phyloP scores from a whole-genome alignment of 2,888 invertebrate genomes.

The Drosophila peninsularis region DNA sequence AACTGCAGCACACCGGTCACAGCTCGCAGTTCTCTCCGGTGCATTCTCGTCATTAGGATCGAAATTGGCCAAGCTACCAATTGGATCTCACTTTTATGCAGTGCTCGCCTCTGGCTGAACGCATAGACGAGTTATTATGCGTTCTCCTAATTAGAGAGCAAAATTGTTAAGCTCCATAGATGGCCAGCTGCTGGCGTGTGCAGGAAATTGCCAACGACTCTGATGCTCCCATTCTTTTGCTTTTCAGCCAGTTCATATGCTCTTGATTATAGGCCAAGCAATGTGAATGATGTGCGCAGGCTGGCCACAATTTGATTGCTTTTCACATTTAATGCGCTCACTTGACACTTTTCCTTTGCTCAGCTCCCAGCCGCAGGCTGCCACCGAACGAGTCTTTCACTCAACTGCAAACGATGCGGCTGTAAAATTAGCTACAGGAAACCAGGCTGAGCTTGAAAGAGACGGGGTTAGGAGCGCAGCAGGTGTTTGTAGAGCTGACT shows the following conservation, averaged over 20 bases:
- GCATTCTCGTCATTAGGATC: constrained; percentile 52
- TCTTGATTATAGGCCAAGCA: constrained; percentile 19
- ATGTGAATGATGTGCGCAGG: constrained; percentile 12
- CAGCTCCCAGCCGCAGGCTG: not conserved
- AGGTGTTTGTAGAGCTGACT: too few species aligned
- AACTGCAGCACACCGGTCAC: constrained; percentile 12
- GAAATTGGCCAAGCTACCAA: constrained; percentile 47
- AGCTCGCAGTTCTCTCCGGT: not conserved
- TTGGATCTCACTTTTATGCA: constrained; percentile 25
- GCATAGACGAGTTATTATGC: constrained; percentile 59
- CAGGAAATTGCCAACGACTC: constrained; percentile 59
- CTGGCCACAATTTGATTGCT: constrained; percentile 30
- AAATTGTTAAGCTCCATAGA: constrained; percentile 33
- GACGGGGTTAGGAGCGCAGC: not conserved
- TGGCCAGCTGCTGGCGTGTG: constrained; percentile 26
- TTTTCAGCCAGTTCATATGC: constrained; percentile 6
- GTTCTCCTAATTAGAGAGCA: constrained; percentile 63
- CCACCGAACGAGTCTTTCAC: constrained; percentile 11
- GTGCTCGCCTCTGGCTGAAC: constrained; percentile 25
- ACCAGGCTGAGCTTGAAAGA: not conserved
- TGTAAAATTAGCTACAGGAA: constrained; percentile 1
- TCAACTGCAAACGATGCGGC: not conserved
- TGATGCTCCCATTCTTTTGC: constrained; percentile 22
- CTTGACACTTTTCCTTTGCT: constrained; percentile 54
- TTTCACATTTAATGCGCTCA: constrained; percentile 26